Evolutionary conservation across 2,797 vertebrate genomes (phyloP).

Genomic region (Hippoglossus hippoglossus): DNA sequence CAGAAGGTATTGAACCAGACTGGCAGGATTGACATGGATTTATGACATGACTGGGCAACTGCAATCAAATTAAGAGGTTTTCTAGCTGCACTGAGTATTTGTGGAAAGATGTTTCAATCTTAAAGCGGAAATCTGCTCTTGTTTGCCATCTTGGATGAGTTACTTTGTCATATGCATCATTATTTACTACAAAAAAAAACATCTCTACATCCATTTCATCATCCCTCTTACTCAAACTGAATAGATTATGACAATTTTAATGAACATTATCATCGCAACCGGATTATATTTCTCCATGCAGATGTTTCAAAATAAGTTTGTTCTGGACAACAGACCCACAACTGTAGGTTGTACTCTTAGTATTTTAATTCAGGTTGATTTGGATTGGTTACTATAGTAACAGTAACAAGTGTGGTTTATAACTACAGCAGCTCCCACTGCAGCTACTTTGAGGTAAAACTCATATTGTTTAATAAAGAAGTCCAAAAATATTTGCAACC

Average conservation of each 20-base stretch:
- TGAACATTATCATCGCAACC: not conserved
- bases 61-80: constrained; percentile 26
- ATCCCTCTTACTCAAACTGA: not conserved
- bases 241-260: not conserved
- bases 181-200: not conserved
- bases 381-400: not conserved
- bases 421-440: not conserved
- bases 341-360: not conserved
- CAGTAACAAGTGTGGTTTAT: not conserved
- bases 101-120: constrained; percentile 21
- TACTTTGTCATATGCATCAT: not conserved
- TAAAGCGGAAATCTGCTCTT: not conserved
- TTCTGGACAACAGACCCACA: not conserved
- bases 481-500: no score
- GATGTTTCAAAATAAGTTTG: not conserved
- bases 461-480: no score
- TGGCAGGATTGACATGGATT: constrained; percentile 23
- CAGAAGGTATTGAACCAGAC: constrained; percentile 37
- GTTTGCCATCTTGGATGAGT: not conserved
- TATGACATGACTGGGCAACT: constrained; percentile 19
- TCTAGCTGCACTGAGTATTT: not conserved
- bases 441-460: not conserved
- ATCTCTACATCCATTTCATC: not conserved
- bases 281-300: not conserved
- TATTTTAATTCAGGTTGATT: not conserved